phyloP scores from a whole-genome alignment of 2,113 vertebrate genomes.

The Nothobranchius kuhntae region DNA sequence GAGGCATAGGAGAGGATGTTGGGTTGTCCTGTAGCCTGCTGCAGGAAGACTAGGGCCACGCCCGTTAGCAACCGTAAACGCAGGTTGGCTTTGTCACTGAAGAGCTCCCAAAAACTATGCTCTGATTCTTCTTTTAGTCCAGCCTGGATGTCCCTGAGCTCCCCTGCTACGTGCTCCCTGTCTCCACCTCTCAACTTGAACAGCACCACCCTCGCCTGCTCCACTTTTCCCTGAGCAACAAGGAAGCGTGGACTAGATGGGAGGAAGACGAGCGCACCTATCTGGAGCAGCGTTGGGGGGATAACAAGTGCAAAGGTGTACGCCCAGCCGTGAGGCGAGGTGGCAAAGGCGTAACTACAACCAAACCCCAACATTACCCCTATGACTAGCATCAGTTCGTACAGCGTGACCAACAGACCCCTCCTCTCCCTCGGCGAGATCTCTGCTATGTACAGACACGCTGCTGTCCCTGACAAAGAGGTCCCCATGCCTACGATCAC shows the following conservation, averaged over 20 bases:
- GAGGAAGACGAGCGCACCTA: slow-evolving; percentile 85
- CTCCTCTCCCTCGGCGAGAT: slow-evolving; percentile 89
- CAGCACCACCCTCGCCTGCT: slow-evolving; percentile 85
- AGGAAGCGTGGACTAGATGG: slow-evolving; percentile 94
- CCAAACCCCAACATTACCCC: slow-evolving; percentile 92
- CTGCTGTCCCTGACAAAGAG: slow-evolving; percentile 87
- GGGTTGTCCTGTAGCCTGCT: slow-evolving; percentile 93
- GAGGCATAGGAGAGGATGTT: slow-evolving; percentile 96
- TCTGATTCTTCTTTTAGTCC: slow-evolving; percentile 89
- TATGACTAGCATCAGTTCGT: slow-evolving; percentile 91
- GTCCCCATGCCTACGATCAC: slow-evolving; percentile 89
- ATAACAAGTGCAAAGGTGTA: slow-evolving; percentile 91
- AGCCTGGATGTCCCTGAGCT: slow-evolving; percentile 85
- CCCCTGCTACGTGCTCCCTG: slow-evolving; percentile 69
- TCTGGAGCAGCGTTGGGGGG: slow-evolving; percentile 86
- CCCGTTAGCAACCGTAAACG: slow-evolving; percentile 87
- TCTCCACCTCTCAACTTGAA: slow-evolving; percentile 75
- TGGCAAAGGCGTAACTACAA: slow-evolving; percentile 88
- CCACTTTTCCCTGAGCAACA: slow-evolving; percentile 83
- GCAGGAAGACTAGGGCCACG: slow-evolving; percentile 87
- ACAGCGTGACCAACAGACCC: slow-evolving; percentile 90
- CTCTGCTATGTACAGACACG: slow-evolving; percentile 93
- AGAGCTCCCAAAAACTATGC: slow-evolving; percentile 86
- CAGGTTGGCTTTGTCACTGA: slow-evolving; percentile 89
- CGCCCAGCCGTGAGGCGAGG: slow-evolving; percentile 84